These are phyloP conservation scores for Tribolium freemani DNA, from an alignment of 2,888 invertebrate species.

Conservation along the genomic window DNA sequence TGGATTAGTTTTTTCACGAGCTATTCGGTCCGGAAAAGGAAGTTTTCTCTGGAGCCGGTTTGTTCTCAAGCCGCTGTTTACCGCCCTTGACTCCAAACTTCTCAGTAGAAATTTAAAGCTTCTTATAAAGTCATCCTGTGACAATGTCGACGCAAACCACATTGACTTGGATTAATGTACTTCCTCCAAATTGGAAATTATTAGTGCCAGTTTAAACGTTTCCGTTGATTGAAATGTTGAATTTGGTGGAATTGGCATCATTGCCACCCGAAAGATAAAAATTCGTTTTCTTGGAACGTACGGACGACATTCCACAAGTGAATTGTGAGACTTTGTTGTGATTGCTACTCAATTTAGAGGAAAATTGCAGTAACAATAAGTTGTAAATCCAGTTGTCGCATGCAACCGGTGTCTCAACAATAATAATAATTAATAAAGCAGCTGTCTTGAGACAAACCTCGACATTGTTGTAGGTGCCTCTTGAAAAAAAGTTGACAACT, in stretches of 20 bases:
- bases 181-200: conserved; percentile 23
- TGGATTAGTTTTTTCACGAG: conserved; percentile 42
- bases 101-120: conserved; percentile 27
- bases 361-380: conserved; percentile 26
- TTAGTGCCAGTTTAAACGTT: background rate
- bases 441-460: conserved; percentile 10
- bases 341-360: conserved; percentile 14
- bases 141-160: conserved; percentile 19
- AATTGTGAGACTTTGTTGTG: background rate
- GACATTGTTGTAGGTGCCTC: conserved; percentile 4
- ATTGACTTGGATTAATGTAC: background rate
- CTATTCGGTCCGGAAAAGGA: conserved; percentile 53
- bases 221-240: background rate
- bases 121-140: background rate
- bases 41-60: conserved; percentile 51
- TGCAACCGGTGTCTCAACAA: conserved; percentile 9
- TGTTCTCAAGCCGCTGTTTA: conserved; percentile 37
- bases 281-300: background rate
- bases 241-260: background rate
- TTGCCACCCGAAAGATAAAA: background rate
- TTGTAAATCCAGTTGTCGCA: conserved; percentile 27
- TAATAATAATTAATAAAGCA: conserved; percentile 19
- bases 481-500: background rate
- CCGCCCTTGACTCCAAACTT: conserved; percentile 33
- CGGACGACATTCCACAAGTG: background rate